Evolutionary conservation across 2,888 invertebrate species (phyloP).

Genomic region (Tipula lateralis): DNA sequence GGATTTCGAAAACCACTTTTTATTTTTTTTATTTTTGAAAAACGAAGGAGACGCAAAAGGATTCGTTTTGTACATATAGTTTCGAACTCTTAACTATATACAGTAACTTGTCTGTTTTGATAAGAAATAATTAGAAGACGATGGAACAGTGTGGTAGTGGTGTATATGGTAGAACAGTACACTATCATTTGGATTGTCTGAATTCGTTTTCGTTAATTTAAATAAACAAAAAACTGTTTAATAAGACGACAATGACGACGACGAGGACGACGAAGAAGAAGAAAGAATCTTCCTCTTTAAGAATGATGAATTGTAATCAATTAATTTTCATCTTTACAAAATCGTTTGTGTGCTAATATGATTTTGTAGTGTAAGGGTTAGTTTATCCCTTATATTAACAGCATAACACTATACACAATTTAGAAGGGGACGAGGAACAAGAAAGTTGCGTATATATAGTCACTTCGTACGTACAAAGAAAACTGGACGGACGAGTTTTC

Average conservation of each 20-base stretch:
- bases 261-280: background rate
- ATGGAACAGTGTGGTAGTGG: background rate
- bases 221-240: background rate
- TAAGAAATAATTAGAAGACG: background rate
- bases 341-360: background rate
- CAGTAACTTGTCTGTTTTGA: background rate
- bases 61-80: background rate
- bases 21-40: too few species aligned
- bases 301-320: background rate
- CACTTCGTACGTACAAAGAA: background rate
- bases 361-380: background rate
- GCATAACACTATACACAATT: background rate
- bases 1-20: constrained; percentile 7
- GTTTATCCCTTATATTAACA: background rate
- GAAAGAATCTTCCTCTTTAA: background rate
- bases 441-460: background rate
- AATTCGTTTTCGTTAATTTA: background rate
- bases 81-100: background rate
- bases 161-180: background rate
- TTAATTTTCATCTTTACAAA: background rate
- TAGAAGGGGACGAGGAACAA: background rate
- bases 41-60: background rate
- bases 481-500: background rate
- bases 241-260: background rate
- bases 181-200: background rate